These are phyloP conservation scores for Nyctalus aviator DNA, from an alignment of 2,797 vertebrate genomes.

Conservation along the genomic window DNA sequence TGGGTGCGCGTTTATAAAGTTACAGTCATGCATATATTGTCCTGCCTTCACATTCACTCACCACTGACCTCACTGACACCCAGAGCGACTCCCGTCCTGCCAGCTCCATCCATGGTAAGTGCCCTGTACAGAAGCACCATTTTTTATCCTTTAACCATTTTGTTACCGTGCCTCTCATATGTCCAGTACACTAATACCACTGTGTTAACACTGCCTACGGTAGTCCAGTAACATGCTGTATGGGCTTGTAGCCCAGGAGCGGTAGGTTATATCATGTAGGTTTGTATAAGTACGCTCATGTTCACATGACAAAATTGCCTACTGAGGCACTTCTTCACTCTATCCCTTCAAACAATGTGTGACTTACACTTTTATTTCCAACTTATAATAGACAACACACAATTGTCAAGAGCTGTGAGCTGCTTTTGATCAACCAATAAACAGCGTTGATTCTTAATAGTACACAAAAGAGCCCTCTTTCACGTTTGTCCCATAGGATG, in stretches of 20 bases:
- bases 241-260: not conserved
- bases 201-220: not conserved
- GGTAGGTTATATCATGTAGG: not conserved
- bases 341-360: not conserved
- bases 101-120: not conserved
- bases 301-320: not conserved
- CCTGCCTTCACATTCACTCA: not conserved
- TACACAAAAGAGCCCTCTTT: not conserved
- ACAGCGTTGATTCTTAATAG: not conserved
- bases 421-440: conserved; percentile 43
- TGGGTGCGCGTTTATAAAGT: not conserved
- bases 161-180: not conserved
- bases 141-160: not conserved
- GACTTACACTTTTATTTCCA: conserved; percentile 44
- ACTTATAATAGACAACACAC: not conserved
- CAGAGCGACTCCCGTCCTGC: not conserved
- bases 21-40: not conserved
- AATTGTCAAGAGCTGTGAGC: not conserved
- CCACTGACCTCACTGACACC: not conserved
- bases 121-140: not conserved
- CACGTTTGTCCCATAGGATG: not conserved
- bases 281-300: not conserved
- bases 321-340: not conserved
- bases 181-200: not conserved
- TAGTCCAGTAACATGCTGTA: not conserved